Evolutionary conservation across 2,113 vertebrate genomes (phyloP), one percentile per base, ranked within the genome.

Genomic region (Ageneiosus marmoratus): DNA sequence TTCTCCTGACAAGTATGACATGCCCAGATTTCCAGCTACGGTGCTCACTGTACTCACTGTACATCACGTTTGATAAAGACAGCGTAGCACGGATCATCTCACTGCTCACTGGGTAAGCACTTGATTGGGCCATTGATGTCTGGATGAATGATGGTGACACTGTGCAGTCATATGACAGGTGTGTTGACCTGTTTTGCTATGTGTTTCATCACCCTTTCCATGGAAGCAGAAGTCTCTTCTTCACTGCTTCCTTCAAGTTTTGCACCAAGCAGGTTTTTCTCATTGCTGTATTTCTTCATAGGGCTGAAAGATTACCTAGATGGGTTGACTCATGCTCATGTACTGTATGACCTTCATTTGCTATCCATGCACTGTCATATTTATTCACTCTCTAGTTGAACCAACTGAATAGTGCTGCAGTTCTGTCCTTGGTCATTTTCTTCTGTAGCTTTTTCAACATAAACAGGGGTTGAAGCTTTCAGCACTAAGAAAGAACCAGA

Each of bases 131-230:
- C 48, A 77, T 12, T 56, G 37, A 58, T 77, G 32, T 44, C 53
- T 77, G 53, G 75, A 24, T 77, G 24, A 77, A 60, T 2, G 13
- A 58, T 5, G 34, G 55, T 34, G 50, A 75, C 29, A 53, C 32
- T 32, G 50, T 53, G 73, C 73, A 75, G 73, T 53, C 48, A 75
- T 53, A 50, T 29, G 70, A 74, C 72, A 74, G 46, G 72, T 51
- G 9, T 0, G 15, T 29, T 73, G 44, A 50, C 46, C 70, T 74
- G 41, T 48, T 72, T 9, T 51, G n/a, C 46, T 18, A 51, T n/a
- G 9, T 32, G 46, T 51, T 74, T 29, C 27, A 51, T 74, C 72
- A 74, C 72, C 18, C 48, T 51, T 4, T n/a, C 16, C 20, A 22
- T 20, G 13, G 10, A 51, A 32, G 15, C 29, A 46, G 51, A 53